Percentiles rank a stretch among this genome's conserved stretches.
These are phyloP conservation scores for Myzus persicae DNA, from an alignment of 1,140 invertebrate genomes.

Conservation along the genomic window DNA sequence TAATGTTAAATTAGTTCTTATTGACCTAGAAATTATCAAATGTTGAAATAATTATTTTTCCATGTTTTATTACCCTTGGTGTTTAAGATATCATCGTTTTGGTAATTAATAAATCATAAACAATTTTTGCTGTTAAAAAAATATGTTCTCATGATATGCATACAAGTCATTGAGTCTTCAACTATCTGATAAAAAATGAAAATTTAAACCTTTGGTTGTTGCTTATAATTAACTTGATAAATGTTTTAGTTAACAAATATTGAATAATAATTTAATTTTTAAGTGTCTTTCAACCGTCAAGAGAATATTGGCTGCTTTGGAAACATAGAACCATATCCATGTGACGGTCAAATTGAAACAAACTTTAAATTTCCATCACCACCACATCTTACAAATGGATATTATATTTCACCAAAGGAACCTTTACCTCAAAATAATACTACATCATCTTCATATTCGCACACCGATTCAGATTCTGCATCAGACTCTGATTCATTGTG, in stretches of 20 bases:
- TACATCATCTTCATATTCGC: conserved; percentile 49
- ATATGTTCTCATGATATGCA: too few species aligned
- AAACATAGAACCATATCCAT: conserved; percentile 46
- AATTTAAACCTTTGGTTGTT: not conserved
- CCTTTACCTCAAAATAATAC: conserved; percentile 37
- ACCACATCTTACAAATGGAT: conserved; percentile 41
- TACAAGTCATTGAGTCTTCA: not conserved
- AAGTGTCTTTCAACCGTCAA: conserved; percentile 47
- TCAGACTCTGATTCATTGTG: conserved; percentile 51
- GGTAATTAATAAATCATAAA: not conserved
- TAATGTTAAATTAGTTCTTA: not conserved
- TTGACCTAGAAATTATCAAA: not conserved
- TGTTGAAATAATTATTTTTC: not conserved
- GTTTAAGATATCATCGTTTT: not conserved
- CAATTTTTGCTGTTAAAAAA: too few species aligned
- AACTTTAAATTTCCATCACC: conserved; percentile 58
- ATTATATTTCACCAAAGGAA: not conserved
- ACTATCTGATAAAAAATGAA: not conserved
- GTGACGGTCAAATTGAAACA: conserved; percentile 33
- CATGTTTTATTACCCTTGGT: not conserved
- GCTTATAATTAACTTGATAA: not conserved
- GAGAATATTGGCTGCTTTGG: conserved; percentile 51
- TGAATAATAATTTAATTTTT: not conserved
- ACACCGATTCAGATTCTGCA: conserved; percentile 53
- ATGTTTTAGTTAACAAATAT: not conserved